Evolutionary conservation across 2,888 invertebrate genomes (phyloP), one percentile per base, ranked within the genome.

Genomic region (Ormia ochracea): DNA sequence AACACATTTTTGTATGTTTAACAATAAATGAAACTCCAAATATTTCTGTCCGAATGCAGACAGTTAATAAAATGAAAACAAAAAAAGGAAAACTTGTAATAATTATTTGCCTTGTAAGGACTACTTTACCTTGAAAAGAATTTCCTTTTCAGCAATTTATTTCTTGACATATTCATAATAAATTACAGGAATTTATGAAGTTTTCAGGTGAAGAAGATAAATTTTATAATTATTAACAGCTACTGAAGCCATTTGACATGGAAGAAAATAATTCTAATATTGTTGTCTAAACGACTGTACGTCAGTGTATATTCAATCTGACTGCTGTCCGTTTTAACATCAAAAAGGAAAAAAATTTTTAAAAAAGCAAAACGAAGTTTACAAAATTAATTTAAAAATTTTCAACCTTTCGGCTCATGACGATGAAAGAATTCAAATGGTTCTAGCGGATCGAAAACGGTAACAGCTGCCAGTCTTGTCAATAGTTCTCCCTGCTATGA

Each of bases 221-320:
- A 52, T 2, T 38, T 52, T 52, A 38, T 50, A 36, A 50, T 50
- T 65, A 17, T 36, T 50, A 65, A 52, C 1, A n/a, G 52, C 0
- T 4, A 19, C 38, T 7, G 19, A 19, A 23, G 63, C 19, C 38
- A 65, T 52, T 65, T 52, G 1, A n/a, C 17, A 7, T 3, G 14
- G n/a, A 48, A 48, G 17, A 17, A 14, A 48, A 28, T 50, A 63
- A 36, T 36, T 43, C 41, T 17, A 28, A 19, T 17, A 3, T 38
- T 26, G 4, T 33, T 21, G 6, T 58, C 23, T 23, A 9, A 23
- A 23, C 14, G 14, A 17, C 6, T 28, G 41, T 26, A 12, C 26
- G 43, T 41, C 43, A 43, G n/a, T n/a, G n/a, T n/a, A 43, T 43
- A 59, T 59, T 59, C 41, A 59, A 28, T 17, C 26, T 23, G 9